Conservation (phyloP, 1,140 invertebrate genomes). For the Medauroidea extradentata region DNA sequence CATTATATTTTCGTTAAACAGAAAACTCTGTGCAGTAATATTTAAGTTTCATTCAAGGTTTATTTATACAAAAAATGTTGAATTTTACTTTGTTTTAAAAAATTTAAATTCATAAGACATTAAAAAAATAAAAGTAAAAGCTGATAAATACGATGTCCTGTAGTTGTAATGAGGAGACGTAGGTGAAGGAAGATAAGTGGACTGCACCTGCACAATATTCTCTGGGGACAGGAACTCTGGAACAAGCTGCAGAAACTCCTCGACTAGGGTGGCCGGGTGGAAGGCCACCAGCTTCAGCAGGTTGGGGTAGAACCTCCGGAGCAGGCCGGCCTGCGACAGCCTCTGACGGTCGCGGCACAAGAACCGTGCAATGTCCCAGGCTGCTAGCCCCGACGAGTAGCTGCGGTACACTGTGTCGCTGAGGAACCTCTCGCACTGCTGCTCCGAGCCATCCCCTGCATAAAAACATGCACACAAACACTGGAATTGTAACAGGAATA, state of each 20-base stretch:
- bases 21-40: too few relatives aligned
- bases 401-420: conserved; percentile 16
- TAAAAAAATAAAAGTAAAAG: background rate
- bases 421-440: conserved; percentile 12
- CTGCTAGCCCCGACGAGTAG: conserved; percentile 16
- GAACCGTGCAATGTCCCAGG: conserved; percentile 11
- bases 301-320: conserved; percentile 16
- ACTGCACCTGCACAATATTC: conserved; percentile 11
- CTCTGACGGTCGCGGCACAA: conserved; percentile 1
- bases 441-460: conserved; percentile 6
- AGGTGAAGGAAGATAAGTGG: too few relatives aligned
- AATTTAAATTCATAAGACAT: background rate
- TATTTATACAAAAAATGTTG: too few relatives aligned
- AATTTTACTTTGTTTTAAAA: too few relatives aligned
- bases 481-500: too few relatives aligned
- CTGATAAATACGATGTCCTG: too few relatives aligned
- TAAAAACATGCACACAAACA: too few relatives aligned
- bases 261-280: conserved; percentile 18
- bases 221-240: conserved; percentile 1
- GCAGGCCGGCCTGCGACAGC: background rate
- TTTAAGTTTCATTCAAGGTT: too few relatives aligned
- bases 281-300: conserved; percentile 20
- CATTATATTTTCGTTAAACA: too few relatives aligned
- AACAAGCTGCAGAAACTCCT: conserved; percentile 18
- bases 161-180: too few relatives aligned